A percentile compares a stretch with the other conserved stretches of the same genome.
Evolutionary conservation across 2,113 vertebrate species (phyloP).

Genomic region (Octodon degus): DNA sequence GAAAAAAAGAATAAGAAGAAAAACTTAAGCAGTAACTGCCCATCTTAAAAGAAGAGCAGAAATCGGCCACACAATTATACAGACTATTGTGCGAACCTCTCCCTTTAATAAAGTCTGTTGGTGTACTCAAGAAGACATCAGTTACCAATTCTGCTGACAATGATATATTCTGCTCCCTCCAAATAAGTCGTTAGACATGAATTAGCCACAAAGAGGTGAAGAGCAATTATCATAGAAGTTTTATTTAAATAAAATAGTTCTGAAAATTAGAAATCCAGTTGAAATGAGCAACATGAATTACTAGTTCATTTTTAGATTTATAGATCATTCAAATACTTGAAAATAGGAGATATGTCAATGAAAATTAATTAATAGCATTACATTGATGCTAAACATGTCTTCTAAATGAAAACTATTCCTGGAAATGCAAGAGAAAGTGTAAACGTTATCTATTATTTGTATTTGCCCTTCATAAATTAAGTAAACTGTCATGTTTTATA

Average conservation of each 20-base stretch:
- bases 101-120: background rate
- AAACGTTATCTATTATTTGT: background rate
- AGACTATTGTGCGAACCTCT: background rate
- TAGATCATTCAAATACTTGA: background rate
- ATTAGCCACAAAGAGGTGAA: background rate
- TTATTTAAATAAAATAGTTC: constrained; percentile 18
- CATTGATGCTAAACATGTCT: background rate
- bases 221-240: background rate
- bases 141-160: constrained; percentile 40
- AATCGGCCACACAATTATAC: too few species aligned
- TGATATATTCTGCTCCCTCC: constrained; percentile 20
- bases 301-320: background rate
- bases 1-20: too few species aligned
- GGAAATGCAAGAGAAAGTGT: background rate
- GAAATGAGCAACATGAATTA: background rate
- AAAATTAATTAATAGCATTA: background rate
- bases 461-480: background rate
- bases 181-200: constrained; percentile 44
- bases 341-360: background rate
- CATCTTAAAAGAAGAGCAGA: too few species aligned
- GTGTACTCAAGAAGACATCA: background rate
- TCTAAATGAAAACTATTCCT: background rate
- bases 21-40: too few species aligned
- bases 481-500: background rate
- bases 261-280: constrained; percentile 9